These are phyloP conservation scores for Amphimallon solstitiale DNA, from an alignment of 2,888 invertebrate genomes.

Conservation along the genomic window DNA sequence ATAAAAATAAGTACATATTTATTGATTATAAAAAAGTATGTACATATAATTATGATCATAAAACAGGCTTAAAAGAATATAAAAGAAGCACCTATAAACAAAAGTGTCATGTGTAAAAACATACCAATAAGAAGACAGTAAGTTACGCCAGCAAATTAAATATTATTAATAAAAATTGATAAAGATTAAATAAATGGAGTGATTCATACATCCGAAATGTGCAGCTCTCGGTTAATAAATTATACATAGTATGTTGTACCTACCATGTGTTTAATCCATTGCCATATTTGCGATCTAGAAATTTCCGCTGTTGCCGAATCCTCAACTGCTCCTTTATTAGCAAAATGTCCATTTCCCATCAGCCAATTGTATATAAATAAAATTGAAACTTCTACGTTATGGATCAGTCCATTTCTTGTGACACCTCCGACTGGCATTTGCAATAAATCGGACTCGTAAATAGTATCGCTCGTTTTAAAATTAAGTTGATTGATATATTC, in stretches of 20 bases:
- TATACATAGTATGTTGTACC: constrained; percentile 31
- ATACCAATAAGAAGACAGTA: no score
- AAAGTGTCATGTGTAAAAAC: no score
- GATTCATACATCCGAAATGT: no score
- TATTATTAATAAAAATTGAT: no score
- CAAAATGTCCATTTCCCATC: constrained; percentile 74
- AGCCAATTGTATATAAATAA: constrained; percentile 77
- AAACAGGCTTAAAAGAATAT: no score
- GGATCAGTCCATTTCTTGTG: constrained; percentile 70
- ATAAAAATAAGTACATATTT: no score
- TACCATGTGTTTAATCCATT: constrained; percentile 75
- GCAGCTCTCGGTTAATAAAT: no score
- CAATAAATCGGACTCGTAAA: constrained; percentile 66
- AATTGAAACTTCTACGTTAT: constrained; percentile 74
- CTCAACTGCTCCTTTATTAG: constrained; percentile 72
- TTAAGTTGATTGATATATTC: constrained; percentile 67
- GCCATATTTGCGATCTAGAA: constrained; percentile 78
- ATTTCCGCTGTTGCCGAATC: constrained; percentile 83
- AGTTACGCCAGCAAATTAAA: no score
- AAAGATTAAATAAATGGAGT: no score
- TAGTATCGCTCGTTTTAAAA: constrained; percentile 58
- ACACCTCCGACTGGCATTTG: constrained; percentile 72
- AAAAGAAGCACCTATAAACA: no score
- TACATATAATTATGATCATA: no score
- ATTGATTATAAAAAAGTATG: no score